Base-by-base conservation (phyloP, 2,797 vertebrate species). In the Galago senegalensis region DNA sequence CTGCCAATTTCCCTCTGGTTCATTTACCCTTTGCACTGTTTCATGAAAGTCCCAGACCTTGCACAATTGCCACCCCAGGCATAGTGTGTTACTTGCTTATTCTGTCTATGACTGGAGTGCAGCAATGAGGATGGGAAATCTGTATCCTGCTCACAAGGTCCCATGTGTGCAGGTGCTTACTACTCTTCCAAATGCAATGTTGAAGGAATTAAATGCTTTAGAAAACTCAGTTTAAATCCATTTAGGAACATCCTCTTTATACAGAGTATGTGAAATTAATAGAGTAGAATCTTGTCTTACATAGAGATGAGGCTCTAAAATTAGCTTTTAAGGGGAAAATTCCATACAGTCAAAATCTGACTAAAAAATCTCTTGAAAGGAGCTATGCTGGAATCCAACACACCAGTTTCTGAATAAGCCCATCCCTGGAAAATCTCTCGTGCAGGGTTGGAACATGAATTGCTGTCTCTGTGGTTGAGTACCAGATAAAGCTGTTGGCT, bases 331-430 rank as follows among this genome's bases (percentile, higher is more conserved):
- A 70, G 77, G 73, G 70, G n/a, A 67, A 84, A 84, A 92, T 65
- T 9, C 23, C 43, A 77, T 61, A 79, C 0, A n/a, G 13, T 56
- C 0, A 94, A 75, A 83, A 86, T 43, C 56, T 89, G 34, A 23
- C 58, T 88, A 73, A 77, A 93, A 88, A 65, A 76, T 81, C 60
- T 87, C 61, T 63, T 40, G 46, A 67, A 49, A 73, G 53, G 13
- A 1, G 58, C 56, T n/a, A 11, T 43, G 43, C 31, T 88, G 34
- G n/a, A 79, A 75, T 73, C 29, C 11, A 76, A 75, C 34, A 65
- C 16, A 92, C 58, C 49, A 27, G 40, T 90, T 65, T 81, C 49
- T 67, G 85, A 86, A 70, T 90, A 87, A 94, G 29, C 25, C 56
- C 29, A 89, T 31, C 43, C 37, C 3, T 76, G 65, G 56, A 18